Evolutionary conservation across 2,797 vertebrate genomes (phyloP).

Genomic region (Notolepis coatsorum): DNA sequence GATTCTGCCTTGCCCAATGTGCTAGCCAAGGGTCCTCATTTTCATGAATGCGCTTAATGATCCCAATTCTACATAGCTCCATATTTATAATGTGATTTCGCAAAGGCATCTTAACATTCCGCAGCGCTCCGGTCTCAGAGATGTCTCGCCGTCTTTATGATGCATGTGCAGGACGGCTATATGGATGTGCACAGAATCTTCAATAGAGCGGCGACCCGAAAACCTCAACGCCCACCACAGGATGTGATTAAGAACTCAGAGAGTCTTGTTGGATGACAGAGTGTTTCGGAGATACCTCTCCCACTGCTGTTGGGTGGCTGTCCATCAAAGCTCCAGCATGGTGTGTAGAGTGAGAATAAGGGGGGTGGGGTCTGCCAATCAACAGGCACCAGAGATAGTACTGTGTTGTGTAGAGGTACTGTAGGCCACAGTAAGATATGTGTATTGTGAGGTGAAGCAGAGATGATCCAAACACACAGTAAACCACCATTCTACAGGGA

Average conservation of each 20-base stretch:
- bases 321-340: conserved; percentile 26
- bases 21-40: conserved; percentile 61
- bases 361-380: conserved; percentile 62
- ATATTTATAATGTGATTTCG: background rate
- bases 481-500: too few species aligned
- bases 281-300: conserved; percentile 35
- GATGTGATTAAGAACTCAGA: conserved; percentile 72
- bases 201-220: conserved; percentile 36
- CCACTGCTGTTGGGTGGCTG: conserved; percentile 49
- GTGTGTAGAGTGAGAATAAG: conserved; percentile 65
- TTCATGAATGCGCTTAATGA: conserved; percentile 71
- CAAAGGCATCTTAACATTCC: conserved; percentile 20
- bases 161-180: background rate
- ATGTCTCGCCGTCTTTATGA: background rate
- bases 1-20: conserved; percentile 62
- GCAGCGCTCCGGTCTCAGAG: background rate
- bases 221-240: conserved; percentile 30
- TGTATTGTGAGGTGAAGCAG: background rate
- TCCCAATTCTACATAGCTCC: conserved; percentile 34
- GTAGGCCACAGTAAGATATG: conserved; percentile 2
- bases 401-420: conserved; percentile 40
- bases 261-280: conserved; percentile 61
- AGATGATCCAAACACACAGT: background rate
- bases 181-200: conserved; percentile 31
- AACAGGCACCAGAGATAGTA: conserved; percentile 28